Evolutionary conservation across 2,797 vertebrate species (phyloP).

Genomic region (Arctocebus calabarensis): DNA sequence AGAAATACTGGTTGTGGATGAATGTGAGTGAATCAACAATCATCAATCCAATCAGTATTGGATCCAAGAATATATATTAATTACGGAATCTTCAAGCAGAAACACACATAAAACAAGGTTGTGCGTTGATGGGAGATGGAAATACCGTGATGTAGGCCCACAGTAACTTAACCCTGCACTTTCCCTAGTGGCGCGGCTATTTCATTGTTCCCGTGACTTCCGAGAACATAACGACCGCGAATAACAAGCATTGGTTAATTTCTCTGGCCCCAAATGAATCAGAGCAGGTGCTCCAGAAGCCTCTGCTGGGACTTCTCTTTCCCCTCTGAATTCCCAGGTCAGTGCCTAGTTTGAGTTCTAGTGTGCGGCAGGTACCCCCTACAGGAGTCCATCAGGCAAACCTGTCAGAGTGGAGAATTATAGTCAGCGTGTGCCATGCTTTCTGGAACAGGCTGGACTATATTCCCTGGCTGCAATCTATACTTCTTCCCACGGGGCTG

Average conservation of each 20-base stretch:
- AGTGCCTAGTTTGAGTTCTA: too few species aligned
- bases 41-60: too few species aligned
- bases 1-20: too few species aligned
- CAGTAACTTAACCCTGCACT: background rate
- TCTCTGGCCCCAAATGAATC: background rate
- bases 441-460: background rate
- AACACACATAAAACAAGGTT: too few species aligned
- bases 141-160: background rate
- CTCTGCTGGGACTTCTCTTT: accelerated
- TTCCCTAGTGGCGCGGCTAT: background rate
- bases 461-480: background rate
- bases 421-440: background rate
- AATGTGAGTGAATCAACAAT: accelerated
- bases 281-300: background rate
- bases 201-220: background rate
- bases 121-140: accelerated
- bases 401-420: too few species aligned
- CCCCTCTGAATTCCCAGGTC: accelerated
- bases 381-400: background rate
- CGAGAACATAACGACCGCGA: background rate
- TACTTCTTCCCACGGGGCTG: background rate
- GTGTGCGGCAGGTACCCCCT: too few species aligned
- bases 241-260: background rate
- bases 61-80: accelerated
- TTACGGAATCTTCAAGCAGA: background rate